Base-by-base conservation (phyloP, 2,113 vertebrate species). In the Alligator sinensis region DNA sequence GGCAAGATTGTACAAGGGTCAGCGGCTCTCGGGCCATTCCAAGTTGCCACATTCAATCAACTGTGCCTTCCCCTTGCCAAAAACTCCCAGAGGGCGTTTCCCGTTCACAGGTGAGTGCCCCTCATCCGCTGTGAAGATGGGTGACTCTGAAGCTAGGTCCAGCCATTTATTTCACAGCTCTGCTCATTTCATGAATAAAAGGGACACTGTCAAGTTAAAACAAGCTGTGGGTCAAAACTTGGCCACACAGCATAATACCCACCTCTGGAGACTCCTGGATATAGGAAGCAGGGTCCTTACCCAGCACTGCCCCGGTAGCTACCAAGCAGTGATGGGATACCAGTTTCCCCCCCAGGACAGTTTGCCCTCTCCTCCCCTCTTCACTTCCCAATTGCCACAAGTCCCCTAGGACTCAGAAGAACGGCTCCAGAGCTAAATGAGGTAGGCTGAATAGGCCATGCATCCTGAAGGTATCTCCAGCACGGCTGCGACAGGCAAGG, bases 1-100 rank as follows among this genome's bases (percentile, higher is more conserved):
- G 80, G 89, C 59, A 97, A 85, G 34, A 95, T 70, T 84, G 98
- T 93, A 47, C 47, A 97, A 92, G 96, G 94, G 94, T 76, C 70
- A 91, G 70, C 55, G 55, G 88, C 85, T n/a, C 22, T 13, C 54
- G 87, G 80, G 27, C 92, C 70, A 86, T 63, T 80, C 62, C 83
- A 84, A 76, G 86, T 34, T 10, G 84, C 24, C 86, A 54, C 0
- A 1, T 88, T 9, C 24, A 83, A 86, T 4, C 2, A 0, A 75
- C 25, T 0, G 0, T 54, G 55, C 64, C 86, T 94, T 94, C 62
- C 63, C 78, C 81, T 38, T 59, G 66, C 47, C 38, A 70, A 34
- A 89, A 90, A 85, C 75, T 24, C 77, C 86, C 13, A 0, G 30
- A 3, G 6, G 22, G 2, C 19, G 24, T 54, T 76, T 84, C 66